Evolutionary conservation across 2,113 vertebrate genomes (phyloP), one percentile per base, ranked within the genome.

Genomic region (Pluvianellus socialis): DNA sequence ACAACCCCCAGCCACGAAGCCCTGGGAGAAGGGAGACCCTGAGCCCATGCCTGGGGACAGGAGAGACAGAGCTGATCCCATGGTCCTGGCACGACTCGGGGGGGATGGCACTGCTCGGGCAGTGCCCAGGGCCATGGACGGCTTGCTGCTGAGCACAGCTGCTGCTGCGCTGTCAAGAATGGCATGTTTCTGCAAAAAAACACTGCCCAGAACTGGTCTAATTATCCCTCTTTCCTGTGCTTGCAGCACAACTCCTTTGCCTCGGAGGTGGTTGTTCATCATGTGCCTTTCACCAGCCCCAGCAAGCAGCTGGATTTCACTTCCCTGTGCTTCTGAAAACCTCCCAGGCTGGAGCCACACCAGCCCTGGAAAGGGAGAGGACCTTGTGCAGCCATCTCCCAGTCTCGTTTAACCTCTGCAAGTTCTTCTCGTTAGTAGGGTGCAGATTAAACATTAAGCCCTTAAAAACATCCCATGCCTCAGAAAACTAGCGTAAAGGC

Each of bases 381-480:
- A 88, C 33, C 56, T 66, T 20, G 53, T 16, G 49, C 49, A 79
- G 62, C 18, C 52, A 40, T 9, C 35, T 82, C 42, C 50, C n/a
- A 15, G 40, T 17, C 47, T 74, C 7, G 1, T 30, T 26, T 55
- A 67, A 87, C 61, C 76, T 85, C 70, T 68, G 53, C 35, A 32
- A 58, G 49, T 66, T 79, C 71, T 68, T 21, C 38, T 61, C 7
- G 5, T 63, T 47, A 42, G 65, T 3, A 82, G 55, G 47, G 72
- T 81, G 38, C 16, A 42, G 77, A 87, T 96, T 90, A 96, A 95
- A 92, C 44, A 96, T 93, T 92, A 94, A 96, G 53, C 83, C 30
- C 40, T 83, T 79, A 42, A 84, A 91, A 56, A 35, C 33, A 59
- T 49, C n/a, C 65, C 58, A 24, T 80, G 55, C 70, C 62, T 82